Conservation (phyloP, 2,888 invertebrate genomes). For the Morpho achilles region DNA sequence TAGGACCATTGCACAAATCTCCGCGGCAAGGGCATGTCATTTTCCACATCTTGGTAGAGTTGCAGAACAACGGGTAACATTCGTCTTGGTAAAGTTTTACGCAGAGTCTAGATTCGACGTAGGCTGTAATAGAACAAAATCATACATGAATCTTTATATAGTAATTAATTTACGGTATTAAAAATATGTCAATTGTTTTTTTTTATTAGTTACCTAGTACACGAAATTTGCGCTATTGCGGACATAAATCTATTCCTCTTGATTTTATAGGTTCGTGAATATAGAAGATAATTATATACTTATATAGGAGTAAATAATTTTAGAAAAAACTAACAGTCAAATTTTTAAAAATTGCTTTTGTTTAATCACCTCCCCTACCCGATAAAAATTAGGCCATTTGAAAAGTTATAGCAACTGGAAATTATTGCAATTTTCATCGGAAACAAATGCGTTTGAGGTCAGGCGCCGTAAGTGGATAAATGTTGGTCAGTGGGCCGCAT, state of each 20-base stretch:
- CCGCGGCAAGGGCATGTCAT: slow-evolving; percentile 68
- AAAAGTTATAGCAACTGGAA: not conserved
- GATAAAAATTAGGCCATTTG: no score
- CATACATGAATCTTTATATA: not conserved
- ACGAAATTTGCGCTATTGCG: no score
- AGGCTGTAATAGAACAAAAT: slow-evolving; percentile 43
- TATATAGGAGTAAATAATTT: no score
- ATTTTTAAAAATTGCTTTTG: no score
- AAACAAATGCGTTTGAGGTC: slow-evolving; percentile 13
- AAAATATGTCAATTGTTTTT: no score
- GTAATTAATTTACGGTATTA: no score
- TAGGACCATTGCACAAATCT: slow-evolving; percentile 64
- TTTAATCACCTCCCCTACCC: no score
- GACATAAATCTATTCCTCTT: no score
- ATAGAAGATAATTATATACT: not conserved
- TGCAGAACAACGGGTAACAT: slow-evolving; percentile 65
- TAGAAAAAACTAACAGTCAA: no score
- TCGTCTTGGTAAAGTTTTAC: slow-evolving; percentile 70
- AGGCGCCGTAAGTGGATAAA: slow-evolving; percentile 15
- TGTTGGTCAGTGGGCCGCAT: slow-evolving; percentile 22
- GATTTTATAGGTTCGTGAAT: no score
- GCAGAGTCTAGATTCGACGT: slow-evolving; percentile 62
- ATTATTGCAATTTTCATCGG: slow-evolving; percentile 2
- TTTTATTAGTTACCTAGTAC: no score
- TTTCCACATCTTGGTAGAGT: slow-evolving; percentile 60